Evolutionary conservation across 1,140 invertebrate species (phyloP).

Genomic region (Lucilia sericata): DNA sequence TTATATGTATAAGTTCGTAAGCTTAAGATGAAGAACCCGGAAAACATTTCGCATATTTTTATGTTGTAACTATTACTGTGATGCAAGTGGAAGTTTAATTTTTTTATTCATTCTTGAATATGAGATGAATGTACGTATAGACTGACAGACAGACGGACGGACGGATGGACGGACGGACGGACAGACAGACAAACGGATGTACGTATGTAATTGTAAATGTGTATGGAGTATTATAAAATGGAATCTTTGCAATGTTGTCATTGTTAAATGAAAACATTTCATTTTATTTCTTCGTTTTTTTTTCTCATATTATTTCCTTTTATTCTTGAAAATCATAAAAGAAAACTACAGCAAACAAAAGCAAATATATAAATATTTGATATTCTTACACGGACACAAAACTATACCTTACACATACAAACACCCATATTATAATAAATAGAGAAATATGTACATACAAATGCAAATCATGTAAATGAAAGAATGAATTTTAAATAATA

Average conservation of each 20-base stretch:
- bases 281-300: background rate
- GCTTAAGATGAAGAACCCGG: constrained; percentile 24
- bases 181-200: no score
- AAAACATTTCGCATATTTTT: constrained; percentile 39
- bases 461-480: no score
- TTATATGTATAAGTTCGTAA: background rate
- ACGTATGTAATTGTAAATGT: background rate
- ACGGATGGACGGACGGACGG: no score
- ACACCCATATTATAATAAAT: background rate
- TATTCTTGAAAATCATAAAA: background rate
- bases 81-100: background rate
- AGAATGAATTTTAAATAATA: no score
- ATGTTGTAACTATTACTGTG: background rate
- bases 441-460: no score
- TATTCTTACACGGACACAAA: constrained; percentile 26
- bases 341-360: background rate
- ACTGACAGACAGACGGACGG: no score
- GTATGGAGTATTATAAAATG: background rate
- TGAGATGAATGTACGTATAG: background rate
- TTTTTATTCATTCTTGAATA: constrained; percentile 7
- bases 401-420: background rate
- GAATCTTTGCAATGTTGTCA: background rate
- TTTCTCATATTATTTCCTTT: background rate
- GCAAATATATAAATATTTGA: constrained; percentile 9
- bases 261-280: constrained; percentile 33